Conservation (phyloP, 2,113 vertebrate genomes). For the Atherinomorus stipes region DNA sequence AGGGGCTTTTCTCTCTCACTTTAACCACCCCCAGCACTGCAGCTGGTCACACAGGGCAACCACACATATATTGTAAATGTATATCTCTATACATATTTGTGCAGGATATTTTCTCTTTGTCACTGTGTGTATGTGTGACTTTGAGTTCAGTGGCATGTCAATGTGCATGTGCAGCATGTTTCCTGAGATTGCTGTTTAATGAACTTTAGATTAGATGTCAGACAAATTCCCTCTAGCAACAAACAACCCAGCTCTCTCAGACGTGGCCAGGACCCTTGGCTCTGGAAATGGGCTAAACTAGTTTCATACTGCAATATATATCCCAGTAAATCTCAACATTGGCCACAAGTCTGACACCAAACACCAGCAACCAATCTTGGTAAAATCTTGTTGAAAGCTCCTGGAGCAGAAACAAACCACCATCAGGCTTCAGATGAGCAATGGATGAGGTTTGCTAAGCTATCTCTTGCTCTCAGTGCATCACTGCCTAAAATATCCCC, state of each 20-base stretch:
- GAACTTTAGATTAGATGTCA: conserved; percentile 80
- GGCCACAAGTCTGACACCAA: conserved; percentile 39
- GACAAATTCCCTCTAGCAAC: conserved; percentile 69
- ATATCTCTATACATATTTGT: conserved; percentile 37
- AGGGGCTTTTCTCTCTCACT: conserved; percentile 55
- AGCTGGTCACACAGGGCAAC: conserved; percentile 38
- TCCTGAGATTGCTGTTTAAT: conserved; percentile 71
- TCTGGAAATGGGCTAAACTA: conserved; percentile 37
- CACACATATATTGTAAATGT: conserved; percentile 33
- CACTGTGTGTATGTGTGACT: conserved; percentile 6
- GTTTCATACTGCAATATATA: conserved; percentile 62
- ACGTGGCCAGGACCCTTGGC: conserved; percentile 56
- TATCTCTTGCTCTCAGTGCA: not conserved
- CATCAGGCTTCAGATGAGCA: conserved; percentile 7
- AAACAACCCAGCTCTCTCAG: conserved; percentile 58
- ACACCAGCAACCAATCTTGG: conserved; percentile 29
- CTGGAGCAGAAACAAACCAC: not conserved
- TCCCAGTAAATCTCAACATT: conserved; percentile 59
- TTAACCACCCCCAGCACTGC: conserved; percentile 53
- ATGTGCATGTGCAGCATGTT: conserved; percentile 57
- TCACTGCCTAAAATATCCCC: conserved; percentile 29
- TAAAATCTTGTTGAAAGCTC: conserved; percentile 40
- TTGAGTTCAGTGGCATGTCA: conserved; percentile 22
- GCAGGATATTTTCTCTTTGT: conserved; percentile 29
- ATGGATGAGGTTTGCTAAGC: conserved; percentile 19